Percentiles rank a stretch among this genome's conserved stretches.
Evolutionary conservation across 2,797 vertebrate species (phyloP).

Genomic region (Pelobates cultripes): DNA sequence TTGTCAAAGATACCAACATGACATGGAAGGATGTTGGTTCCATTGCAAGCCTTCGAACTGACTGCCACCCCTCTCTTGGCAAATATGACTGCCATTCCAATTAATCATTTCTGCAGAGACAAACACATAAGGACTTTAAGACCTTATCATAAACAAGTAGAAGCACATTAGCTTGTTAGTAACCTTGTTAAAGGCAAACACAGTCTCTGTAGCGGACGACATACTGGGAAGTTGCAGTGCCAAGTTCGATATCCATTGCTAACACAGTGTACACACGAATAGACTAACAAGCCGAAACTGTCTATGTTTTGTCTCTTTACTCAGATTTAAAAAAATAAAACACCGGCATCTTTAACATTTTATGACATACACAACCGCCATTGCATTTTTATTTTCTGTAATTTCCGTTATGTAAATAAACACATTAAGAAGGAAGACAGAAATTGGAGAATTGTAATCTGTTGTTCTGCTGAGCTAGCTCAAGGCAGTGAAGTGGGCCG

Average conservation of each 20-base stretch:
- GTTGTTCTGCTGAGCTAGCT: constrained; percentile 30
- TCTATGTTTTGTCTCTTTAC: not conserved
- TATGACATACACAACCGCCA: not conserved
- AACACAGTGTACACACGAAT: not conserved
- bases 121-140: too few species aligned
- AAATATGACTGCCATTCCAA: too few species aligned
- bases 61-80: too few species aligned
- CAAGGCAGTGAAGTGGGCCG: constrained; percentile 22
- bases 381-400: not conserved
- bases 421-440: not conserved
- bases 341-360: not conserved
- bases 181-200: too few species aligned
- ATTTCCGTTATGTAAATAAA: not conserved
- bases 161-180: too few species aligned
- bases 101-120: too few species aligned
- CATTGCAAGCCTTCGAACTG: too few species aligned
- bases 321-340: too few species aligned
- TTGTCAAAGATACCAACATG: too few species aligned
- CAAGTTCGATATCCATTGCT: not conserved
- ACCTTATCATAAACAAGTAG: too few species aligned
- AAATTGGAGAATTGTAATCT: constrained; percentile 6
- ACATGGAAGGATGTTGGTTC: too few species aligned
- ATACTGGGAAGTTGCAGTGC: not conserved
- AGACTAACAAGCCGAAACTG: not conserved
- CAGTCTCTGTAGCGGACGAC: too few species aligned